phyloP scores from a whole-genome alignment of 2,888 invertebrate genomes.

The Tenthredo notha region DNA sequence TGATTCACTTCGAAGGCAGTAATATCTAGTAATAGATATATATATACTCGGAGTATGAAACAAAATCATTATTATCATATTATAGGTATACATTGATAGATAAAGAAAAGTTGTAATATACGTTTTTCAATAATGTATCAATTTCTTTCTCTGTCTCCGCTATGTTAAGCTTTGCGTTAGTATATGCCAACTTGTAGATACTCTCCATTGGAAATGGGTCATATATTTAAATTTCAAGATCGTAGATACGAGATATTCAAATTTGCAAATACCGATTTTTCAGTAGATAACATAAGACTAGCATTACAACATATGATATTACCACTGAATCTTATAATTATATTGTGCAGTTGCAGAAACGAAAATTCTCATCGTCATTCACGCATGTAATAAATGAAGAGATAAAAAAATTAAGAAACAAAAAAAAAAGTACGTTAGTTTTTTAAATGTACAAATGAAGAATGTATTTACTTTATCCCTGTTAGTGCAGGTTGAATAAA shows the following conservation, averaged over 20 bases:
- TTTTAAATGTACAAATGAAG: neutral
- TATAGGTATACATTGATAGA: neutral
- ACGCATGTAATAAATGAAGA: neutral
- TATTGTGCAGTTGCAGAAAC: neutral
- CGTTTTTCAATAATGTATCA: neutral
- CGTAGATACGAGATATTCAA: conserved; percentile 39
- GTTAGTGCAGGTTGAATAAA: conserved; percentile 31
- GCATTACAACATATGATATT: neutral
- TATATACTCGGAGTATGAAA: neutral
- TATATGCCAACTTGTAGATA: neutral
- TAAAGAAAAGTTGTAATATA: neutral
- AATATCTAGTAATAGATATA: conserved; percentile 32
- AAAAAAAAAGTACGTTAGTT: neutral
- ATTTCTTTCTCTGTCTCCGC: neutral
- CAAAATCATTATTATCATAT: neutral
- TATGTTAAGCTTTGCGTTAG: neutral
- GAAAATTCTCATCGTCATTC: neutral
- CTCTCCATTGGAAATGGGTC: conserved; percentile 41
- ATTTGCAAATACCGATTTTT: conserved; percentile 42
- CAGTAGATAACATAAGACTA: conserved; percentile 21
- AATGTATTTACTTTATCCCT: conserved; percentile 3
- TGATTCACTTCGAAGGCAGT: conserved; percentile 36
- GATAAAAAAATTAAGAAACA: neutral
- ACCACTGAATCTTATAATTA: neutral
- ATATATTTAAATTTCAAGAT: conserved; percentile 34